Evolutionary conservation across 2,797 vertebrate genomes (phyloP), one percentile per base, ranked within the genome.

Genomic region (Muscicapa comitata): DNA sequence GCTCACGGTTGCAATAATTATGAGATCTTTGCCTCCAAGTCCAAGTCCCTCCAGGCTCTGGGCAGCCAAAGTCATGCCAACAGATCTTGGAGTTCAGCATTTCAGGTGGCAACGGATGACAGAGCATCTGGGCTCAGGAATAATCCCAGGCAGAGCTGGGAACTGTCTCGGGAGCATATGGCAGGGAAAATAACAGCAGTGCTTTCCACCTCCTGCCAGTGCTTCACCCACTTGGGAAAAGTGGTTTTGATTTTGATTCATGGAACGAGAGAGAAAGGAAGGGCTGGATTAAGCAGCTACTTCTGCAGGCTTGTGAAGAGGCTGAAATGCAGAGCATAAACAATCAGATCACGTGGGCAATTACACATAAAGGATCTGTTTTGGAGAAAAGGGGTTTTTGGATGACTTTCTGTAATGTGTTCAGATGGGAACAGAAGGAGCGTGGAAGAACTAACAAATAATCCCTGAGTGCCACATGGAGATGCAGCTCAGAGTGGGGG

Each of bases 181-280:
- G 94, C 95, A 94, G 89, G 89, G 92, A 96, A 96, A 95, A 94
- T 89, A 96, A 92, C 94, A 95, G 87, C 94, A 92, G 78, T 75
- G 88, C 71, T 90, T 91, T 73, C 92, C 83, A 78, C 77, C 86
- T 90, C 50, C 92, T 93, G 83, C 3, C 1, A 86, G 86, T 59
- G 83, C 81, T 62, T 90, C 94, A 92, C 79, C 87, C 87, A 88
- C 91, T 93, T 72, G 72, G 91, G 94, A 80, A 28, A 80, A 90
- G 85, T 55, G 89, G 3, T 43, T 79, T 89, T 87, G 74, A 73
- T 84, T 94, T 84, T 53, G 84, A 62, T 86, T 77, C 14, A 7
- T 11, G 70, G 85, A 68, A 78, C 8, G 31, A 91, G 87, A 59
- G 66, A 77, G 66, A 48, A 40, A 21, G 78, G 91, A 72, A 92